phyloP scores from a whole-genome alignment of 2,113 vertebrate species.

The Oreochromis aureus region DNA sequence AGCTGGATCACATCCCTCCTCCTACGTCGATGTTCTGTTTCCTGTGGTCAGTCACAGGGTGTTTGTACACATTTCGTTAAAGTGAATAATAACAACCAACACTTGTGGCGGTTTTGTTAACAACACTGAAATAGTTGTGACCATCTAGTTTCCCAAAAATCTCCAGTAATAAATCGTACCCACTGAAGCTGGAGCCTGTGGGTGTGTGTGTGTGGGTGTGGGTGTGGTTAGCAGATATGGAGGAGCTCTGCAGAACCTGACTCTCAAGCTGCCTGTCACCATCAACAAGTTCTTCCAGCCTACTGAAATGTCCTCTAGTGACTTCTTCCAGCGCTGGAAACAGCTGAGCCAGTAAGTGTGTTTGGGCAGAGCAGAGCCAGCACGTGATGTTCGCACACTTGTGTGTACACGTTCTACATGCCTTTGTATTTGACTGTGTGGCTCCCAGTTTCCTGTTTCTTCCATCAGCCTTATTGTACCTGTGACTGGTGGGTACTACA shows the following conservation, averaged over 20 bases:
- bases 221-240: constrained; percentile 73
- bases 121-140: background rate
- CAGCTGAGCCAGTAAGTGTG: constrained; percentile 84
- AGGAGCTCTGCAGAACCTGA: constrained; percentile 83
- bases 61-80: background rate
- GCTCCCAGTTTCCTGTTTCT: background rate
- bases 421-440: background rate
- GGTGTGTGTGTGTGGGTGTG: rapidly evolving
- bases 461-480: background rate
- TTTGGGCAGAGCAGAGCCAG: background rate
- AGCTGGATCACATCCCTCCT: background rate
- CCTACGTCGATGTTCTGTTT: background rate
- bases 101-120: background rate
- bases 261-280: constrained; percentile 86
- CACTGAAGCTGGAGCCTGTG: background rate
- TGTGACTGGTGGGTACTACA: background rate
- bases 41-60: background rate
- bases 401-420: background rate
- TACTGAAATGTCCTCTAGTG: constrained; percentile 87
- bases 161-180: background rate
- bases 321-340: constrained; percentile 95
- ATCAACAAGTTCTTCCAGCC: constrained; percentile 95
- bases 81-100: background rate
- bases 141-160: background rate
- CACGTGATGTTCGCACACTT: background rate